A percentile compares a stretch with the other conserved stretches of the same genome.
Evolutionary conservation across 2,113 vertebrate species (phyloP).

Genomic region (Terrapene triunguis): DNA sequence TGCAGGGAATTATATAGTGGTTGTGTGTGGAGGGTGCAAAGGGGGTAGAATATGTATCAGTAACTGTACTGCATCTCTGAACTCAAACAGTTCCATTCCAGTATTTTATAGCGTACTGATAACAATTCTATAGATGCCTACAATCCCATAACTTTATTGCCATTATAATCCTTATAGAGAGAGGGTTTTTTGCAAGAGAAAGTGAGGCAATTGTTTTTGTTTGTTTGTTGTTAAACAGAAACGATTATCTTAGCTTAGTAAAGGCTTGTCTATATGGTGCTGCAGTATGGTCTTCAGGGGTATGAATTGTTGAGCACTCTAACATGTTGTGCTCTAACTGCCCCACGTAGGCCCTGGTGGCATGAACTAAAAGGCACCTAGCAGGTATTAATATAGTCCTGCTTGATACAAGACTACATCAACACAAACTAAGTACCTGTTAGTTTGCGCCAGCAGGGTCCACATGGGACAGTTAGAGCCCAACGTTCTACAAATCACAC

Average conservation of each 20-base stretch:
- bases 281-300: not conserved
- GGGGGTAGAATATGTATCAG: not conserved
- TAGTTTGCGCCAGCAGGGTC: not conserved
- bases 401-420: not conserved
- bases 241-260: slow-evolving; percentile 49
- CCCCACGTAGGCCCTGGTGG: not conserved
- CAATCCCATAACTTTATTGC: not conserved
- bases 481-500: not conserved
- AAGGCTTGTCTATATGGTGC: not conserved
- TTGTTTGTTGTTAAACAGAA: slow-evolving; percentile 52
- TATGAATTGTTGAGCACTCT: not conserved
- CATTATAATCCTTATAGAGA: rapidly evolving
- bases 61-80: rapidly evolving
- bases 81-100: not conserved
- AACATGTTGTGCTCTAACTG: not conserved
- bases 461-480: not conserved
- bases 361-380: not conserved
- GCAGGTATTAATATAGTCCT: not conserved
- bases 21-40: not conserved
- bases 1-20: not conserved
- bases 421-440: not conserved
- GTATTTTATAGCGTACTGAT: not conserved
- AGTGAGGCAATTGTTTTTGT: not conserved
- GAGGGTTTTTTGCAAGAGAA: rapidly evolving
- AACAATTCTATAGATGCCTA: not conserved